Evolutionary conservation across 2,888 invertebrate genomes (phyloP).

Genomic region (Notodonta ziczac): DNA sequence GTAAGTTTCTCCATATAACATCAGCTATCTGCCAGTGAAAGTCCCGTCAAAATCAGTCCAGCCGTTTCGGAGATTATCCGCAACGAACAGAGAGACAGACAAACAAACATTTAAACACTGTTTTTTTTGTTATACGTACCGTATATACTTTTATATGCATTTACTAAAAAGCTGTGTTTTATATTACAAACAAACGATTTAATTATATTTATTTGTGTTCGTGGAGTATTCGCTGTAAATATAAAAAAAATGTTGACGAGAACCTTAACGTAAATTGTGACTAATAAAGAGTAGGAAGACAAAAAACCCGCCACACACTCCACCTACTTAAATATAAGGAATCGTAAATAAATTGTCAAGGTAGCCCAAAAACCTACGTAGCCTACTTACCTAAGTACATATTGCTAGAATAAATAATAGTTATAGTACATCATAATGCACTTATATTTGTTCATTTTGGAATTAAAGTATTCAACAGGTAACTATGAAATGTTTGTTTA

Average conservation of each 20-base stretch:
- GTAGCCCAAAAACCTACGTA: neutral
- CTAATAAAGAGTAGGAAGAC: neutral
- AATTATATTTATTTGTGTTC: too few relatives aligned
- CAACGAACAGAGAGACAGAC: too few relatives aligned
- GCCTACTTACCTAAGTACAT: too few relatives aligned
- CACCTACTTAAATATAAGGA: neutral
- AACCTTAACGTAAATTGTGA: neutral
- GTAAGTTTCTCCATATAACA: too few relatives aligned
- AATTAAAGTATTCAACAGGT: constrained; percentile 24
- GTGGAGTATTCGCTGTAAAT: neutral
- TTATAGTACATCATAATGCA: constrained; percentile 17
- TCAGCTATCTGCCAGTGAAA: too few relatives aligned
- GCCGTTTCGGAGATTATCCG: too few relatives aligned
- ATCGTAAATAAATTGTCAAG: neutral
- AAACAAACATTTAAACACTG: too few relatives aligned
- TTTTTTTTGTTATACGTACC: too few relatives aligned
- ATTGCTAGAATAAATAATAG: constrained; percentile 24
- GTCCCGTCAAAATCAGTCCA: too few relatives aligned
- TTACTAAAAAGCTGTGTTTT: too few relatives aligned
- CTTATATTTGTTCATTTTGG: constrained; percentile 15
- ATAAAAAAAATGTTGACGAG: neutral
- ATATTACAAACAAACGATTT: too few relatives aligned
- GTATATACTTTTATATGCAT: too few relatives aligned
- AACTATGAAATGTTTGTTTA: constrained; percentile 28
- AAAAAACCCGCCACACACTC: neutral